A percentile compares a stretch with the other conserved stretches of the same genome.
These are phyloP conservation scores for Acipenser oxyrinchus DNA, from an alignment of 2,797 vertebrate species.

Conservation along the genomic window DNA sequence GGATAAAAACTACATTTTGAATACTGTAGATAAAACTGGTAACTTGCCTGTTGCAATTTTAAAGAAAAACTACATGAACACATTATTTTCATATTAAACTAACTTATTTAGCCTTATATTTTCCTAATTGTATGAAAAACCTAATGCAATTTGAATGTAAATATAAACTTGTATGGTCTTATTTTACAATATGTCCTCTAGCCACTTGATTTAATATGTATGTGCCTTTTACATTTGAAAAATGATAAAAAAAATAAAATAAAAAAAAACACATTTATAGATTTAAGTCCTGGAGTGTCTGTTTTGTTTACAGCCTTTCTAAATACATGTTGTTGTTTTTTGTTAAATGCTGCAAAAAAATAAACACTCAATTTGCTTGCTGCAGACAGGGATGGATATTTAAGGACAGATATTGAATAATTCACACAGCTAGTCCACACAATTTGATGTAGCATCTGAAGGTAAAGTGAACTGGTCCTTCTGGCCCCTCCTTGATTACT, in stretches of 20 bases:
- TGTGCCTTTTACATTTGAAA: conserved; percentile 46
- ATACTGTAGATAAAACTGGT: no score
- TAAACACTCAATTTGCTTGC: no score
- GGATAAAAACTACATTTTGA: no score
- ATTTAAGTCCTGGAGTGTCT: conserved; percentile 16
- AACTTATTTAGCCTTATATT: conserved; percentile 10
- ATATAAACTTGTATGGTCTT: conserved; percentile 33
- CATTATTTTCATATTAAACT: no score
- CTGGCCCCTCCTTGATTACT: no score
- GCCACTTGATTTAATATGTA: conserved; percentile 33
- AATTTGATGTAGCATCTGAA: no score
- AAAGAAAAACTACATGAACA: background rate
- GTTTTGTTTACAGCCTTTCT: conserved; percentile 26
- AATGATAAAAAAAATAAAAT: no score
- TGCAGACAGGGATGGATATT: background rate
- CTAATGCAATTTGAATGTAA: conserved; percentile 44
- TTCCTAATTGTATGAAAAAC: conserved; percentile 24
- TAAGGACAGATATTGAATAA: background rate
- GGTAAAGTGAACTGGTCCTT: no score
- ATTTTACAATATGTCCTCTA: conserved; percentile 53
- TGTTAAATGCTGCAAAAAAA: conserved; percentile 20
- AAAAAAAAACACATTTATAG: background rate
- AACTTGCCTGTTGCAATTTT: background rate
- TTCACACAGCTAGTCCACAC: no score
- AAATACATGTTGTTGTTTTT: no score